Conservation (phyloP, 1,140 invertebrate species). For the Leptinotarsa lineolata region DNA sequence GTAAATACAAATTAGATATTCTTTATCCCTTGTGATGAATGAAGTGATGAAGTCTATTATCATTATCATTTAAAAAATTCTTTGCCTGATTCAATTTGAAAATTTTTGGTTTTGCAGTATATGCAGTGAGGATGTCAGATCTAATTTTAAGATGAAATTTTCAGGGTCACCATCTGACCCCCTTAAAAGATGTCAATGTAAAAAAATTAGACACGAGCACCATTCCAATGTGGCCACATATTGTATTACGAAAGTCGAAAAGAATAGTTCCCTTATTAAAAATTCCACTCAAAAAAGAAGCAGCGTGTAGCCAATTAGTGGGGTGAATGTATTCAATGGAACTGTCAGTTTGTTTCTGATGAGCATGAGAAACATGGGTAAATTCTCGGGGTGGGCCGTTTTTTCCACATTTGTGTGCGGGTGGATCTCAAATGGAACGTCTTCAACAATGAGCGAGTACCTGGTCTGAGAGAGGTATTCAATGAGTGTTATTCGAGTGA, state of each 20-base stretch:
- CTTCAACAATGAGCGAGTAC: background rate
- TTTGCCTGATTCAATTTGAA: too few relatives aligned
- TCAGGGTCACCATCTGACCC: too few relatives aligned
- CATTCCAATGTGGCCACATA: background rate
- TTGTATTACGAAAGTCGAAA: conserved; percentile 2
- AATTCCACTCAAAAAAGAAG: background rate
- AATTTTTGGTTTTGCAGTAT: too few relatives aligned
- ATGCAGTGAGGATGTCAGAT: too few relatives aligned
- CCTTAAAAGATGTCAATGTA: too few relatives aligned
- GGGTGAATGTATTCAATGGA: conserved; percentile 8
- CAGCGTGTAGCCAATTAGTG: background rate
- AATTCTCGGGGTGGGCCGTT: background rate
- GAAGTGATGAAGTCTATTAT: too few relatives aligned
- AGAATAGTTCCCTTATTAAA: background rate
- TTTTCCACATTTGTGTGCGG: conserved; percentile 3
- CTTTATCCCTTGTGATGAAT: too few relatives aligned
- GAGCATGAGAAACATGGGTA: conserved; percentile 2
- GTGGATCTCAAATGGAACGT: background rate
- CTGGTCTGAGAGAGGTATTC: background rate
- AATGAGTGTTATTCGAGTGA: background rate
- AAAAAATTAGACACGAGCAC: background rate
- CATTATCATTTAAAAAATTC: too few relatives aligned
- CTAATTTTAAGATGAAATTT: too few relatives aligned
- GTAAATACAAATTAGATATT: too few relatives aligned
- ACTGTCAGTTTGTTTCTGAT: conserved; percentile 8